phyloP scores from a whole-genome alignment of 2,113 vertebrate species.

The Zapus hudsonius region DNA sequence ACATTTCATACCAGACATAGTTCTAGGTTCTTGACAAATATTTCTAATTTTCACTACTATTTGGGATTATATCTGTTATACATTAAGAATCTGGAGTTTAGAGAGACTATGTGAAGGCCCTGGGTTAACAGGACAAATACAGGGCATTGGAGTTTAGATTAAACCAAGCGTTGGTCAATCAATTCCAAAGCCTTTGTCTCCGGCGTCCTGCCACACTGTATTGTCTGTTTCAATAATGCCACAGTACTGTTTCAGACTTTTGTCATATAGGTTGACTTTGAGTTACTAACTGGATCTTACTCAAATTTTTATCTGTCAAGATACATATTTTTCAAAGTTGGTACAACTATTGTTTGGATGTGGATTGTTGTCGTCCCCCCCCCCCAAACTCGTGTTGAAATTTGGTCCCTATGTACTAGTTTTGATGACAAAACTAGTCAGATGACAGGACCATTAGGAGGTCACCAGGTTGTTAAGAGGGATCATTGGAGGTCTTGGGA shows the following conservation, averaged over 20 bases:
- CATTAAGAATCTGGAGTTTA: neutral
- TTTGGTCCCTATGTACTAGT: neutral
- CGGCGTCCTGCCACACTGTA: neutral
- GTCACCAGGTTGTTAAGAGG: too few species aligned
- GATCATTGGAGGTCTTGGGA: neutral
- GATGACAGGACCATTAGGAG: neutral
- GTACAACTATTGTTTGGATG: neutral
- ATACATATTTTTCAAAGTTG: neutral
- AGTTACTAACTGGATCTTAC: neutral
- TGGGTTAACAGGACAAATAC: neutral
- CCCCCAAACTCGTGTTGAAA: neutral
- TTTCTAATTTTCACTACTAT: constrained; percentile 6
- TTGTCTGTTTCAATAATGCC: neutral
- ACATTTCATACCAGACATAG: neutral
- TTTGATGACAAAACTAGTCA: too few species aligned
- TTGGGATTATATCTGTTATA: constrained; percentile 24
- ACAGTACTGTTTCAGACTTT: neutral
- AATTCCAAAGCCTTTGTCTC: neutral
- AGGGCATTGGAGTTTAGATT: neutral
- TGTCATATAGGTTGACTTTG: neutral
- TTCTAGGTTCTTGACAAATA: neutral
- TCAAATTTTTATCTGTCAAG: neutral
- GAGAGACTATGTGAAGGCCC: neutral
- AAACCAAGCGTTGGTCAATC: neutral
- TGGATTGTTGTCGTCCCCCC: neutral